phyloP scores from a whole-genome alignment of 2,797 vertebrate genomes.

The Sebastes hubbsi region DNA sequence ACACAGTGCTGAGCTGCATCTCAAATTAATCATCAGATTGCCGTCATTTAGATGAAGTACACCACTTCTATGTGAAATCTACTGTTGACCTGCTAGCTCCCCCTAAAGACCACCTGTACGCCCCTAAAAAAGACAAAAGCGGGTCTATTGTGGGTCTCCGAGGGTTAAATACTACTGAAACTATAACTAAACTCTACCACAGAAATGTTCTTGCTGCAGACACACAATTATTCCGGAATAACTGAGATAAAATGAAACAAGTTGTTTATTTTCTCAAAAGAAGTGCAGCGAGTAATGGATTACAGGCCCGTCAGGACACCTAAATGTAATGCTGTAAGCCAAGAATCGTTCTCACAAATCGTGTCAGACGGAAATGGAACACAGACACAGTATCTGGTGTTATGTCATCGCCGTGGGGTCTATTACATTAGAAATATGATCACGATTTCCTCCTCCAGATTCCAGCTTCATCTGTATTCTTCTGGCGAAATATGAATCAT shows the following conservation, averaged over 20 bases:
- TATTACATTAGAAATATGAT: constrained; percentile 36
- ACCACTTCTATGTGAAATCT: no score
- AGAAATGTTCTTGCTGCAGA: background rate
- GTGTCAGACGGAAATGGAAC: background rate
- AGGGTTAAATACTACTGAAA: background rate
- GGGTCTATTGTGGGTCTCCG: no score
- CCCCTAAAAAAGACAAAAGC: no score
- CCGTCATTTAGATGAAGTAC: no score
- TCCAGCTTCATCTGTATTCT: constrained; percentile 63
- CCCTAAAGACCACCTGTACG: fast-evolving
- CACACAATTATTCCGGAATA: background rate
- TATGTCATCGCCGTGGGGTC: background rate
- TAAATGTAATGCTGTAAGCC: background rate
- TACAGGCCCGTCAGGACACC: background rate
- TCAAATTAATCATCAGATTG: no score
- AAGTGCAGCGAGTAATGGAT: constrained; percentile 8
- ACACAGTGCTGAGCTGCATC: no score
- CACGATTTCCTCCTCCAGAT: constrained; percentile 18
- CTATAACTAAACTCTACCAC: background rate
- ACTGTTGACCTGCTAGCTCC: no score
- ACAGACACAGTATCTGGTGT: constrained; percentile 20
- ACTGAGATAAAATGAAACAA: background rate
- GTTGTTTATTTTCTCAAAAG: constrained; percentile 19
- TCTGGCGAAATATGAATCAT: constrained; percentile 34
- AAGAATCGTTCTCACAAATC: background rate